phyloP scores from a whole-genome alignment of 1,140 invertebrate species.

The Eulimnadia texana region DNA sequence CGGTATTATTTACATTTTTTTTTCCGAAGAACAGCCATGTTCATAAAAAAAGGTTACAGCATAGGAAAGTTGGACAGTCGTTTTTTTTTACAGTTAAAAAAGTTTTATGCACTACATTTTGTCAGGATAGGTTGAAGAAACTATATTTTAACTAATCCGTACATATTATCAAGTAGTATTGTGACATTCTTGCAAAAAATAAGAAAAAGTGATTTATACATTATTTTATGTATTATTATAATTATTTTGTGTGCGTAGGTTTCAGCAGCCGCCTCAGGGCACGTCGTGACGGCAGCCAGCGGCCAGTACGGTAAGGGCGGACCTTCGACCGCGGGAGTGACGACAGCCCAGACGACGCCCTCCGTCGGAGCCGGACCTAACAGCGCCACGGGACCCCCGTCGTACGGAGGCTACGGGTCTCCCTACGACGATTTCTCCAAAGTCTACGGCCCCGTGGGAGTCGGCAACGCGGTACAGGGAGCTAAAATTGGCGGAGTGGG shows the following conservation, averaged over 20 bases:
- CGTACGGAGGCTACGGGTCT: slow-evolving; percentile 36
- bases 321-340: background rate
- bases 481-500: slow-evolving; percentile 38
- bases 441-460: slow-evolving; percentile 41
- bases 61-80: too few species aligned
- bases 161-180: too few species aligned
- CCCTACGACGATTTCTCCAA: slow-evolving; percentile 48
- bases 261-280: slow-evolving; percentile 24
- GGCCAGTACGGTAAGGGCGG: slow-evolving; percentile 26
- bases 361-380: background rate
- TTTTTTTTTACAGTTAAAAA: background rate
- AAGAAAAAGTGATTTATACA: too few species aligned
- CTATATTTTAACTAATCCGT: too few species aligned
- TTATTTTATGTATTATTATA: too few species aligned
- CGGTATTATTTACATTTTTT: background rate
- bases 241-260: too few species aligned
- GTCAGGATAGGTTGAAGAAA: too few species aligned
- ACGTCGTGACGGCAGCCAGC: slow-evolving; percentile 36
- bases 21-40: too few species aligned
- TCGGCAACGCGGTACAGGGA: slow-evolving; percentile 35
- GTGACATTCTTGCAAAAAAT: too few species aligned
- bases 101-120: too few species aligned
- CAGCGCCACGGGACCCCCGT: slow-evolving; percentile 34
- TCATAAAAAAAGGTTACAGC: too few species aligned
- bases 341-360: background rate